Evolutionary conservation across 2,797 vertebrate genomes (phyloP), one percentile per base, ranked within the genome.

Genomic region (Mormyrops attenuatus): DNA sequence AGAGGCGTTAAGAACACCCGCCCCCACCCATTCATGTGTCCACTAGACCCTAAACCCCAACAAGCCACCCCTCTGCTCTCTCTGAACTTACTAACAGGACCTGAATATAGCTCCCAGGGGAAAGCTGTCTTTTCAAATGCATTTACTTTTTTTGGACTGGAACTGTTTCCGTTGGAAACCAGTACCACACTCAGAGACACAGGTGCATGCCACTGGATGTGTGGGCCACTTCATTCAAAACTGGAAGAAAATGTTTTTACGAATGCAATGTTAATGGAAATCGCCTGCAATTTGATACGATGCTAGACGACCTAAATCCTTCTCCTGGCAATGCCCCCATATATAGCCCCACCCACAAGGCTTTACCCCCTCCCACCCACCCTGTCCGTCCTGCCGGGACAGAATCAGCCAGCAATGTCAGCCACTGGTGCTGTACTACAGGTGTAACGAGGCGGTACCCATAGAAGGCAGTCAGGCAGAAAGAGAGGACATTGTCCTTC

Each of bases 11-110:
- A 80, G 66, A 63, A 53, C 50, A 85, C 53, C 20, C 26, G 2
- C 15, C 52, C 41, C 13, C n/a, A 26, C 85, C 82, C 38, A 5
- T 34, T 86, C 88, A 20, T 30, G 57, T n/a, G 34, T 69, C 88
- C 50, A 41, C 57, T 34, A 47, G 57, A 11, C 47, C 85, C n/a
- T 22, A 34, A 44, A 89, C 44, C 22, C 34, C 1, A 8, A 5
- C 34, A 55, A 50, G 41, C 55, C 77, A 26, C 9, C 88, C 89
- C 44, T 13, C n/a, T 22, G 77, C 87, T 57, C 86, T 44, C 89
- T 89, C 53, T 41, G 90, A 85, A 82, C 85, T 60, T 60, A 60
- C 52, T 17, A 30, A 57, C 17, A 15, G 26, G 85, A 60, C 53
- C 13, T 38, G 85, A 87, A 57, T 57, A 41, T 3, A 1, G 85